phyloP scores from a whole-genome alignment of 2,113 vertebrate species.

The Ammodytes dubius region DNA sequence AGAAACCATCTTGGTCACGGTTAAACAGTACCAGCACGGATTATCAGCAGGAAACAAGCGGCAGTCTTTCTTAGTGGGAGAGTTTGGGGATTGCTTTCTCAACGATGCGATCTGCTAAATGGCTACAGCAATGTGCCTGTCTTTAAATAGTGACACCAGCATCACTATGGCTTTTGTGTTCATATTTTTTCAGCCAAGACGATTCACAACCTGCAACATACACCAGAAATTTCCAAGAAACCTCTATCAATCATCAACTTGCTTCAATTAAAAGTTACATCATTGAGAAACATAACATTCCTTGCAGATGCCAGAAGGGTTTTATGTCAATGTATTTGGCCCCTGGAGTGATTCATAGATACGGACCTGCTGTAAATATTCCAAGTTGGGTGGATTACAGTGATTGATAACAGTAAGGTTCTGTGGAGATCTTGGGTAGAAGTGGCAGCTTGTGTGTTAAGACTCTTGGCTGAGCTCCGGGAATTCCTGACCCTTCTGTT shows the following conservation, averaged over 20 bases:
- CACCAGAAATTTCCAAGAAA: not conserved
- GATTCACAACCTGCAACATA: not conserved
- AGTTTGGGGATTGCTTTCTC: too few relatives aligned
- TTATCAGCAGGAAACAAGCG: too few relatives aligned
- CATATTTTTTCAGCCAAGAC: not conserved
- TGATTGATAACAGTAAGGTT: not conserved
- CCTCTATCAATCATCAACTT: not conserved
- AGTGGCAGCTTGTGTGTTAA: not conserved
- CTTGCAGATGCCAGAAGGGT: not conserved
- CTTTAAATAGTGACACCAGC: too few relatives aligned
- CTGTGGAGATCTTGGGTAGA: not conserved
- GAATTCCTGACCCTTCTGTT: not conserved
- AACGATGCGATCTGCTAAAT: too few relatives aligned
- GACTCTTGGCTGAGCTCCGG: not conserved
- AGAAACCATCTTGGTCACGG: not conserved
- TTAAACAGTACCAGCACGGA: too few relatives aligned
- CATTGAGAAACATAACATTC: not conserved
- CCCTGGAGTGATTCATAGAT: not conserved
- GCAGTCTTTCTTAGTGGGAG: too few relatives aligned
- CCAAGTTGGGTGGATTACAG: not conserved
- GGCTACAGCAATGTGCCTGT: too few relatives aligned
- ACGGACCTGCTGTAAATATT: not conserved
- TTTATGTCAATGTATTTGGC: not conserved
- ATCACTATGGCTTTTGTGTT: not conserved
- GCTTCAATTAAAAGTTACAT: not conserved